Percentiles rank a stretch among this genome's conserved stretches.
Evolutionary conservation across 2,888 invertebrate species (phyloP).

Genomic region (Bombylius major): DNA sequence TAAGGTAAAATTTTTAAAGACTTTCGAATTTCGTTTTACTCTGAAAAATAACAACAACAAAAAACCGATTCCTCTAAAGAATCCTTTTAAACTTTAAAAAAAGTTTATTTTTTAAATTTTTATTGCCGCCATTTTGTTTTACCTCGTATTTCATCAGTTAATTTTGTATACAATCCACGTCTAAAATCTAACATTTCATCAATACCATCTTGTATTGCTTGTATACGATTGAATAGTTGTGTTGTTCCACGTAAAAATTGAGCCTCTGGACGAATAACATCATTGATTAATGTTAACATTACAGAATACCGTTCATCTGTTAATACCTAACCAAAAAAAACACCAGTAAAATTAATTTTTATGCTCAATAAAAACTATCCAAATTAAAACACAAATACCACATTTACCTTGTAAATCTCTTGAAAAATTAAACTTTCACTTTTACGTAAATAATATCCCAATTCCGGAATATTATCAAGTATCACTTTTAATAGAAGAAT

Average conservation of each 20-base stretch:
- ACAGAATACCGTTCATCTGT: slow-evolving; percentile 6
- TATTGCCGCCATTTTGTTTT: slow-evolving; percentile 4
- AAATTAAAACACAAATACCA: neutral
- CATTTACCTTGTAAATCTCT: slow-evolving; percentile 12
- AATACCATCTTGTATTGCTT: slow-evolving; percentile 63
- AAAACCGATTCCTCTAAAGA: no score
- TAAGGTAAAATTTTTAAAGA: no score
- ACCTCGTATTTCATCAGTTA: slow-evolving; percentile 66
- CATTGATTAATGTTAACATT: slow-evolving; percentile 27
- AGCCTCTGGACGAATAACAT: slow-evolving; percentile 43
- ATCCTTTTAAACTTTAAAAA: no score
- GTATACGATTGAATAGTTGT: slow-evolving; percentile 45
- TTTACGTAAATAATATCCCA: slow-evolving; percentile 26
- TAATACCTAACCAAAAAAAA: slow-evolving; percentile 2
- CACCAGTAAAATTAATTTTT: no score
- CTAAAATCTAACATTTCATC: slow-evolving; percentile 73
- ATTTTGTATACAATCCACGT: slow-evolving; percentile 71
- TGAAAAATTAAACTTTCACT: slow-evolving; percentile 18
- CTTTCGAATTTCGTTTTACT: no score
- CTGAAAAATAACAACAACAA: no score
- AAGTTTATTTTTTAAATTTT: no score
- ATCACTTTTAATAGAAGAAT: slow-evolving; percentile 63
- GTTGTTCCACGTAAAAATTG: slow-evolving; percentile 43
- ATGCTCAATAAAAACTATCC: neutral
- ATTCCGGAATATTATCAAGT: slow-evolving; percentile 55